These are phyloP conservation scores for Peucedramus taeniatus DNA, from an alignment of 2,113 vertebrate genomes.

Conservation along the genomic window DNA sequence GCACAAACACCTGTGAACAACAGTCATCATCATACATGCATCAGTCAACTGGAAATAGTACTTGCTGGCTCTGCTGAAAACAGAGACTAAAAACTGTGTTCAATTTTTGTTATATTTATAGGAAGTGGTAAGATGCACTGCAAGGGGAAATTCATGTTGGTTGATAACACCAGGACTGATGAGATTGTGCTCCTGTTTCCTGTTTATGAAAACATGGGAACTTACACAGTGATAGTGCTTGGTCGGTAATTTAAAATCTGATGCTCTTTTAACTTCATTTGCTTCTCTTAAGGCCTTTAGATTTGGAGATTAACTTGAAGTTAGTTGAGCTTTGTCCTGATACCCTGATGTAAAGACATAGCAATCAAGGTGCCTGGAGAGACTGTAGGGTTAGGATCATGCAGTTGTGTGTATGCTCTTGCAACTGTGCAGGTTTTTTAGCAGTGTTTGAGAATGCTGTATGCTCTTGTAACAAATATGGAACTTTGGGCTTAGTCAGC, in stretches of 20 bases:
- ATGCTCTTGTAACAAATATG: neutral
- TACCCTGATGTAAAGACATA: neutral
- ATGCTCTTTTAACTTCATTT: neutral
- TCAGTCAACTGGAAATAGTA: neutral
- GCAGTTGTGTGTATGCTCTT: neutral
- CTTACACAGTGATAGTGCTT: neutral
- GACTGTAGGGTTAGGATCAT: neutral
- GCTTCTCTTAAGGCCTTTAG: neutral
- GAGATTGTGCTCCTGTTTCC: neutral
- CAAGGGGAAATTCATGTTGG: neutral
- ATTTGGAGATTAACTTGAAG: neutral
- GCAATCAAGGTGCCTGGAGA: neutral
- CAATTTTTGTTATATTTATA: neutral
- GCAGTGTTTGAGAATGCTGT: neutral
- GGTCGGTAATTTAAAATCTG: neutral
- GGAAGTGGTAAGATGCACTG: neutral
- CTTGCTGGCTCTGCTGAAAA: slow-evolving; percentile 1
- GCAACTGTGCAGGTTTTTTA: neutral
- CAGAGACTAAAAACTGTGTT: neutral
- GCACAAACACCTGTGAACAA: neutral
- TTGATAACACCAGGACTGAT: neutral
- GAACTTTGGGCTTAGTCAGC: neutral
- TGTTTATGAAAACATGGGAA: neutral
- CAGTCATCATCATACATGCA: neutral
- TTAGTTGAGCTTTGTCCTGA: neutral